A percentile compares a stretch with the other conserved stretches of the same genome.
Evolutionary conservation across 2,113 vertebrate species (phyloP).

Genomic region (Vimba vimba): DNA sequence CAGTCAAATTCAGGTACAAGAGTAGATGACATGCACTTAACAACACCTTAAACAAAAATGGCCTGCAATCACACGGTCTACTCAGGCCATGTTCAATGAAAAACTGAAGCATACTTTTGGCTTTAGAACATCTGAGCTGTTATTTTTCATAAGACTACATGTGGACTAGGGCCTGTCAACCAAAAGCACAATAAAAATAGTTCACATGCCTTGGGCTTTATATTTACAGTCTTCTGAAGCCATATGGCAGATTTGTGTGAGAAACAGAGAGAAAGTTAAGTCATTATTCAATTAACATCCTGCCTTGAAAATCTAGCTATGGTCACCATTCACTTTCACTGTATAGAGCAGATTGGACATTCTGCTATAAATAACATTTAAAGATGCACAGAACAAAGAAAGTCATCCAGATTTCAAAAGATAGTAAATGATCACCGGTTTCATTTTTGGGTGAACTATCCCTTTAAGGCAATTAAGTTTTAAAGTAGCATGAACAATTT

Average conservation of each 20-base stretch:
- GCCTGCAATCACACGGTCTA: no score
- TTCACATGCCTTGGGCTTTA: background rate
- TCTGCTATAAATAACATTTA: background rate
- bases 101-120: no score
- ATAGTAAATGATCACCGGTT: background rate
- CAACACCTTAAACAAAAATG: no score
- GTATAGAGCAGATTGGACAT: background rate
- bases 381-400: background rate
- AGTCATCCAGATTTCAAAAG: background rate
- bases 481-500: no score
- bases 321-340: background rate
- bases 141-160: background rate
- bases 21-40: no score
- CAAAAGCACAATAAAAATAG: background rate
- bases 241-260: background rate
- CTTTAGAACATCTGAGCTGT: background rate
- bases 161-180: no score
- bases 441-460: background rate
- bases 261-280: background rate
- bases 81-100: no score
- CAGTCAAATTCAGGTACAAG: no score
- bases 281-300: background rate
- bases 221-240: background rate
- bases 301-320: background rate
- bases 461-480: background rate